phyloP scores from a whole-genome alignment of 1,140 invertebrate species.

The Portunus trituberculatus region DNA sequence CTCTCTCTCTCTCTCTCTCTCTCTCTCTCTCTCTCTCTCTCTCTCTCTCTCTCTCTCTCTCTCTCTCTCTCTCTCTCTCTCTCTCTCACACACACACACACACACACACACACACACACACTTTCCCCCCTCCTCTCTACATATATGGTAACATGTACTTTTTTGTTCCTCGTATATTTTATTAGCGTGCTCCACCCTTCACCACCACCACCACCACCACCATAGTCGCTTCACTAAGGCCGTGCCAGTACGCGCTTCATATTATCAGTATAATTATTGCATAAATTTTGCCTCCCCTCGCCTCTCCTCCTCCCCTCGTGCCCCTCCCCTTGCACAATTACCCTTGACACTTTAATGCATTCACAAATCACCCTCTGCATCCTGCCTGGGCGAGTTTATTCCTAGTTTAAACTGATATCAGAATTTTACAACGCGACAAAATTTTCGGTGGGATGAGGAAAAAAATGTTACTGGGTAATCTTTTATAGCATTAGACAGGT shows the following conservation, averaged over 20 bases:
- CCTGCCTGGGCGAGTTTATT: neutral
- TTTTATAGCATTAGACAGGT: neutral
- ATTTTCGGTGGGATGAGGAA: neutral
- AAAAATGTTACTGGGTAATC: neutral
- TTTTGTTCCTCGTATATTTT: neutral
- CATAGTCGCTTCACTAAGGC: neutral
- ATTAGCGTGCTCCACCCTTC: neutral
- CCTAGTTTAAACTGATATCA: neutral
- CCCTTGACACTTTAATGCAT: constrained; percentile 22
- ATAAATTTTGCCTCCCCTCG: neutral
- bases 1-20: too few species aligned
- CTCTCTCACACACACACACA: constrained; percentile 17
- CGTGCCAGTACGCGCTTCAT: constrained; percentile 8
- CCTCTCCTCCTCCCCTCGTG: neutral
- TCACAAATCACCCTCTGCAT: constrained; percentile 2
- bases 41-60: neutral
- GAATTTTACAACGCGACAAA: constrained; percentile 12
- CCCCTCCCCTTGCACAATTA: neutral
- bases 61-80: neutral
- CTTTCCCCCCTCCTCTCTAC: neutral
- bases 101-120: neutral
- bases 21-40: too few species aligned
- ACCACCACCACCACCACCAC: neutral
- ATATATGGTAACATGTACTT: neutral
- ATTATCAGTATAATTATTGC: constrained; percentile 16